Evolutionary conservation across 2,888 invertebrate genomes (phyloP).

Genomic region (Aethes cnicana): DNA sequence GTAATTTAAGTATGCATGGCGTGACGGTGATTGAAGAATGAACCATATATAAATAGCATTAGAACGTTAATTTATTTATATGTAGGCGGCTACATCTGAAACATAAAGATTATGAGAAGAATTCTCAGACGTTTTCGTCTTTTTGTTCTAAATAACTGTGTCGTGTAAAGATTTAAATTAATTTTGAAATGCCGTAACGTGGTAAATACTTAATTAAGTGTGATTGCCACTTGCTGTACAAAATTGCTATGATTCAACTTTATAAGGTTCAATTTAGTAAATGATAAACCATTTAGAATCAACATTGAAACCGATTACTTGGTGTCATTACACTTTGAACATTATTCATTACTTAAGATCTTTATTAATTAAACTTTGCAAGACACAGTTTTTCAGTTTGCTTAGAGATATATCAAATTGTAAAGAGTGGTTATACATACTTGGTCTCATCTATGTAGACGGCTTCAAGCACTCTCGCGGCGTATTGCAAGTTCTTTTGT

Average conservation of each 20-base stretch:
- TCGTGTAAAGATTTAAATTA: constrained; percentile 37
- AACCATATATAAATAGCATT: constrained; percentile 22
- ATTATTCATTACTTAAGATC: too few relatives aligned
- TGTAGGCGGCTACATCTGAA: constrained; percentile 63
- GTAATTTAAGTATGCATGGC: constrained; percentile 12
- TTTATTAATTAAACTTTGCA: too few relatives aligned
- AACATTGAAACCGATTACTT: too few relatives aligned
- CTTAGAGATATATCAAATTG: constrained; percentile 9
- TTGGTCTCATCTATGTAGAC: constrained; percentile 97
- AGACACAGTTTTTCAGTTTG: constrained; percentile 18
- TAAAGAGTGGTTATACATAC: constrained; percentile 82
- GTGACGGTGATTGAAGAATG: constrained; percentile 18
- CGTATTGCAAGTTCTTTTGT: constrained; percentile 96
- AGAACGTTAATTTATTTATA: constrained; percentile 10
- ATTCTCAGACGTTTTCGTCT: constrained; percentile 41
- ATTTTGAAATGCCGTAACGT: neutral
- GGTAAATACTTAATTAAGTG: too few relatives aligned
- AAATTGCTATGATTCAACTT: too few relatives aligned
- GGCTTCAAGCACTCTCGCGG: constrained; percentile 95
- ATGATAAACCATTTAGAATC: too few relatives aligned
- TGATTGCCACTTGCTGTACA: too few relatives aligned
- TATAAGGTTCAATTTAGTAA: too few relatives aligned
- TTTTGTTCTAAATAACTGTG: constrained; percentile 42
- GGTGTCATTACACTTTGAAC: too few relatives aligned
- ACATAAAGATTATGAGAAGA: constrained; percentile 66